Evolutionary conservation across 2,113 vertebrate genomes (phyloP).

Genomic region (Austrofundulus limnaeus): DNA sequence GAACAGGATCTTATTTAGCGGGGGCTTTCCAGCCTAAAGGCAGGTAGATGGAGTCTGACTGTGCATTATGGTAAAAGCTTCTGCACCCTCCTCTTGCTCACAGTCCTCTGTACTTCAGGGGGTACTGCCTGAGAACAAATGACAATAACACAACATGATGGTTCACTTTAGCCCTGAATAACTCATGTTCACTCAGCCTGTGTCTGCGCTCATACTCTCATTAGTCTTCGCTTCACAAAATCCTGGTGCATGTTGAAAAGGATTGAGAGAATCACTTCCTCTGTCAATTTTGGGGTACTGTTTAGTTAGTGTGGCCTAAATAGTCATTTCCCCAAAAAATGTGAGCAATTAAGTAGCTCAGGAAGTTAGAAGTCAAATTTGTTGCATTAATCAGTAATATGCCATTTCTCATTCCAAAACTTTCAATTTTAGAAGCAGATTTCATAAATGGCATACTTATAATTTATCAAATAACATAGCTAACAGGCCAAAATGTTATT

Average conservation of each 20-base stretch:
- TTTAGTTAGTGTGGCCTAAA: constrained; percentile 15
- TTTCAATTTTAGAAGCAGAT: not conserved
- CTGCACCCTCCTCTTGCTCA: not conserved
- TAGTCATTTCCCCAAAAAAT: not conserved
- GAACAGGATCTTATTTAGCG: constrained; percentile 17
- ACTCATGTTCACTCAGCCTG: constrained; percentile 43
- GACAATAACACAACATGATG: constrained; percentile 25
- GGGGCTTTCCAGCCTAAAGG: constrained; percentile 31
- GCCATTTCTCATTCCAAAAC: not conserved
- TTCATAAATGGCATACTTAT: not conserved
- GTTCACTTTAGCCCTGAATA: constrained; percentile 52
- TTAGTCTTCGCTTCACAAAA: constrained; percentile 51
- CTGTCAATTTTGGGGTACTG: constrained; percentile 9
- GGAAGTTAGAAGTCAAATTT: not conserved
- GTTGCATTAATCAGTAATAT: not conserved
- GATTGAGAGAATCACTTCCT: constrained; percentile 24
- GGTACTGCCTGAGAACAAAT: constrained; percentile 22
- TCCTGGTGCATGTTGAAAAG: constrained; percentile 19
- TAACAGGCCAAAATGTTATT: no score
- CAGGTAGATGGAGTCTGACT: constrained; percentile 32
- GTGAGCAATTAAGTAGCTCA: not conserved
- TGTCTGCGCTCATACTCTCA: constrained; percentile 27
- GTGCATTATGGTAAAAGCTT: constrained; percentile 18
- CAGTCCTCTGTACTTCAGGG: constrained; percentile 17
- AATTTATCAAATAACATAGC: not conserved